Conservation (phyloP, 2,113 vertebrate genomes). For the Otocyon megalotis region DNA sequence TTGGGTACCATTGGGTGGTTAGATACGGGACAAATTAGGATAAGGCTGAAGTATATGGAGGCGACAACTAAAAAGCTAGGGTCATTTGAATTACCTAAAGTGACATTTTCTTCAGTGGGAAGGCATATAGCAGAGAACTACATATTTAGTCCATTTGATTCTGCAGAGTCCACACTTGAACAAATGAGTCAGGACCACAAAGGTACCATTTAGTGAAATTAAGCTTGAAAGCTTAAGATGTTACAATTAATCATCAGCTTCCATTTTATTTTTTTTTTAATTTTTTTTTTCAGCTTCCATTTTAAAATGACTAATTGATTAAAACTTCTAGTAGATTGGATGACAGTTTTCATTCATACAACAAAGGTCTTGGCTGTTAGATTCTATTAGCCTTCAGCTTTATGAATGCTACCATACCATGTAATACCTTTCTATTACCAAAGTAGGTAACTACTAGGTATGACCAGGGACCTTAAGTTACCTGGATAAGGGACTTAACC, state of each 20-base stretch:
- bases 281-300: neutral
- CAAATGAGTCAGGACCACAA: neutral
- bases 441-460: neutral
- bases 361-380: neutral
- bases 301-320: neutral
- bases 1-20: neutral
- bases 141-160: neutral
- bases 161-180: neutral
- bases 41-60: neutral
- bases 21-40: neutral
- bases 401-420: neutral
- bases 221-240: neutral
- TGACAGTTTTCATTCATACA: neutral
- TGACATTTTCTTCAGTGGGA: neutral
- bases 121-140: neutral
- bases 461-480: neutral
- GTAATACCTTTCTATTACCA: neutral
- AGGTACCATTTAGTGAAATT: neutral
- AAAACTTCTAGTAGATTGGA: neutral
- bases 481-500: neutral
- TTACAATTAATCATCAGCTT: neutral
- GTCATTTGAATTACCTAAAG: neutral
- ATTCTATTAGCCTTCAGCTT: neutral
- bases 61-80: neutral
- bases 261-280: too few relatives aligned